These are phyloP conservation scores for Aspidoscelis tigris DNA, from an alignment of 2,113 vertebrate genomes.

Conservation along the genomic window DNA sequence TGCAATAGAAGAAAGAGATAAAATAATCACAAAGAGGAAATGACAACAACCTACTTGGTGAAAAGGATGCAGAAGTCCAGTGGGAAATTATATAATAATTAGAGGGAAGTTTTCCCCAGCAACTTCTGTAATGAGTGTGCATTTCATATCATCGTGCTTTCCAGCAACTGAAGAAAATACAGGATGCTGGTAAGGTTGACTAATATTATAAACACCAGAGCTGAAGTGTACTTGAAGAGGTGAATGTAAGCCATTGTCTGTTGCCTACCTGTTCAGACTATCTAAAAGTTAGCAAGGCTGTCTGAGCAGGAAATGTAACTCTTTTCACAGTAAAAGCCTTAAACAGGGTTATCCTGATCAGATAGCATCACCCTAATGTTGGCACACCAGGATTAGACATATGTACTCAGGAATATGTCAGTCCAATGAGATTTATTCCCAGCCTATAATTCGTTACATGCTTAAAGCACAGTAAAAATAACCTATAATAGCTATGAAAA, in stretches of 20 bases:
- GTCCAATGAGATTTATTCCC: not conserved
- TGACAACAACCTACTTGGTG: conserved; percentile 18
- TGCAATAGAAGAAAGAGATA: conserved; percentile 20
- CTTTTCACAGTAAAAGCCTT: not conserved
- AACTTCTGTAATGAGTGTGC: conserved; percentile 30
- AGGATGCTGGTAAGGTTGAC: not conserved
- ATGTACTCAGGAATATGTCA: not conserved
- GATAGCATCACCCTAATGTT: not conserved
- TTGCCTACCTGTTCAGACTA: not conserved
- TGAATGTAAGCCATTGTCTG: not conserved
- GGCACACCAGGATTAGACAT: not conserved
- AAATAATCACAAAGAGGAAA: conserved; percentile 25
- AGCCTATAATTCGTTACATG: not conserved
- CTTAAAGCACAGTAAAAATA: not conserved
- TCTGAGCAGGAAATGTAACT: not conserved
- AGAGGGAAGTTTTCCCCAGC: conserved; percentile 11
- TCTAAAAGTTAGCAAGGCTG: not conserved
- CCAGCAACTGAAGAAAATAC: conserved; percentile 24
- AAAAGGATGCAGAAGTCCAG: conserved; percentile 17
- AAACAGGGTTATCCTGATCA: not conserved
- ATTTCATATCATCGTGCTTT: conserved; percentile 20
- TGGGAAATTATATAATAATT: conserved; percentile 39
- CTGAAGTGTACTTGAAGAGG: accelerated
- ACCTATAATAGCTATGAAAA: not conserved
- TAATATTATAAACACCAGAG: not conserved